Evolutionary conservation across 53 echinoderm and acorn worm species (phyloP).

Genomic region (Echinometra lucunter): DNA sequence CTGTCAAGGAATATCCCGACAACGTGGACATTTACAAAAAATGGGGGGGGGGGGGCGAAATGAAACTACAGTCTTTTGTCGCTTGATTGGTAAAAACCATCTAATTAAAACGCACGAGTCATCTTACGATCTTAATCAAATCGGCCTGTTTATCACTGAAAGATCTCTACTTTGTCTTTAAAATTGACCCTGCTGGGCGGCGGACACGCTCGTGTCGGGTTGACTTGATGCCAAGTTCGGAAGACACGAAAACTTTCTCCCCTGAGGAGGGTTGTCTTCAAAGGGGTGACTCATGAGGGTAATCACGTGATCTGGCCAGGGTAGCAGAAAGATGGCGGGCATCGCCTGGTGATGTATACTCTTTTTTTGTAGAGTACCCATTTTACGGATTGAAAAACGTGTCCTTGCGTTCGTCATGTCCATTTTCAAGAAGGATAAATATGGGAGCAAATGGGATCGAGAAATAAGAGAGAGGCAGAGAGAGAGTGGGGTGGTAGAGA

Average conservation of each 20-base stretch:
- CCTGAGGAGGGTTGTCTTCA: neutral
- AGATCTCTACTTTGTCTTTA: conserved; percentile 1
- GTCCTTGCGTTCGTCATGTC: neutral
- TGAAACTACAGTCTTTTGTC: no score
- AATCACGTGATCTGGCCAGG: conserved; percentile 1
- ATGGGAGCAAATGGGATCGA: no score
- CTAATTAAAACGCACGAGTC: neutral
- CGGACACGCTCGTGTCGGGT: neutral
- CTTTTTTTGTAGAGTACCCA: no score
- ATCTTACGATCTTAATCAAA: no score
- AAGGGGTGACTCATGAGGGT: neutral
- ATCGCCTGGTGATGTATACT: neutral
- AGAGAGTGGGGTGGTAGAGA: neutral
- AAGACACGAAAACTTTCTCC: neutral
- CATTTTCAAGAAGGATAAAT: no score
- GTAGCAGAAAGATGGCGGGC: neutral
- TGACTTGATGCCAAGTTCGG: conserved; percentile 9
- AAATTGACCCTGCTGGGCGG: neutral
- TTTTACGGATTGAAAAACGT: no score
- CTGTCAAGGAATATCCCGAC: no score
- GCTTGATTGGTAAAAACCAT: neutral
- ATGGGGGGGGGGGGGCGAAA: no score
- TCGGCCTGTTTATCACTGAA: neutral
- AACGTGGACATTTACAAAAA: no score
- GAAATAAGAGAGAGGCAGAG: neutral